phyloP scores from a whole-genome alignment of 1,140 invertebrate genomes.

The Drosophila tsacasi region DNA sequence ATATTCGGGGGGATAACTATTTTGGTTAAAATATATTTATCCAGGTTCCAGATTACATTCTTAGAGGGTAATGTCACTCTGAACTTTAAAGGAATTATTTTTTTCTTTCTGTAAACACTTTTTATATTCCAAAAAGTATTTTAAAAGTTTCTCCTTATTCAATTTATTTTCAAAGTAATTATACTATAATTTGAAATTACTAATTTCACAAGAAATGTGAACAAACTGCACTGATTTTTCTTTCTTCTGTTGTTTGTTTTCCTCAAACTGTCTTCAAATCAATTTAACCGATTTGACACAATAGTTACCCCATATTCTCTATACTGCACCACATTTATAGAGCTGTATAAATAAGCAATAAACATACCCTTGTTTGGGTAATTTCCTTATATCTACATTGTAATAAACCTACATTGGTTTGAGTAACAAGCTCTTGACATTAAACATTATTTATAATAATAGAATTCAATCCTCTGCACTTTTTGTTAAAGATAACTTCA shows the following conservation, averaged over 20 bases:
- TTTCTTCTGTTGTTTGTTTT: background rate
- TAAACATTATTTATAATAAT: background rate
- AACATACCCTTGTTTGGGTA: background rate
- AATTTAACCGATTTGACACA: background rate
- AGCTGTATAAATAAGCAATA: background rate
- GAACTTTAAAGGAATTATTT: too few species aligned
- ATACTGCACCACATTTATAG: background rate
- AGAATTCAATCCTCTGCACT: background rate
- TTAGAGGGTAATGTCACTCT: too few species aligned
- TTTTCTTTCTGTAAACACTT: background rate
- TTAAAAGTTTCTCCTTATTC: background rate
- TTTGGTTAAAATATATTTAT: background rate
- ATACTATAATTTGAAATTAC: too few species aligned
- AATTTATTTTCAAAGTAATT: background rate
- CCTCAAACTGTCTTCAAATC: background rate
- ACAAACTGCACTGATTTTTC: background rate
- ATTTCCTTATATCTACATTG: background rate
- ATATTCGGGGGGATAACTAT: background rate
- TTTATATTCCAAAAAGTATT: background rate
- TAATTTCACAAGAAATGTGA: too few species aligned
- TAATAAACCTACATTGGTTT: background rate
- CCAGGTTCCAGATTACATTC: background rate
- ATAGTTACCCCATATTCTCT: background rate
- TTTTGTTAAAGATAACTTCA: background rate
- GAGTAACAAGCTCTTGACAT: background rate